Conservation (phyloP, 2,113 vertebrate genomes). For the Lamprotornis superbus region DNA sequence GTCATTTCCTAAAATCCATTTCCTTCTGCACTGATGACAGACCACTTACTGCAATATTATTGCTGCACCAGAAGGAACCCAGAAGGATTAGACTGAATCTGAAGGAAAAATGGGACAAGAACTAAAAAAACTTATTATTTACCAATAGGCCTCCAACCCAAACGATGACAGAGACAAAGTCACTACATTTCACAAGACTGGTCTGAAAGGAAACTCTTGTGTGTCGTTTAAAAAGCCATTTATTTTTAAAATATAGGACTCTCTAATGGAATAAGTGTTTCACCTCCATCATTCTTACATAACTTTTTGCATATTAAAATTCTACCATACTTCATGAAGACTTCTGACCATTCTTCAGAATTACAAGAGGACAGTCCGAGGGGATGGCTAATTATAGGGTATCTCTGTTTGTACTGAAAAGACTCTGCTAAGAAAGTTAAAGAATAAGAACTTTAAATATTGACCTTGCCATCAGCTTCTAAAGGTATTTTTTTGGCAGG, state of each 20-base stretch:
- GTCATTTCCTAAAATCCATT: neutral
- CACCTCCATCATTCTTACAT: neutral
- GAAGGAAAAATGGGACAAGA: neutral
- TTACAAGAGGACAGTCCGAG: neutral
- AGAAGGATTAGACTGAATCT: neutral
- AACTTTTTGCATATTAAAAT: neutral
- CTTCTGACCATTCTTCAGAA: neutral
- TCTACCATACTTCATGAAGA: neutral
- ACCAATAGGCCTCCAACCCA: neutral
- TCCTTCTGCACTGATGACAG: neutral
- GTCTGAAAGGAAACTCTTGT: conserved; percentile 31
- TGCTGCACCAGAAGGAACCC: neutral
- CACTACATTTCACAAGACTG: conserved; percentile 33
- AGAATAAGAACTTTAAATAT: conserved; percentile 13
- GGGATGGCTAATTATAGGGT: neutral
- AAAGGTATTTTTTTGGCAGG: conserved; percentile 27
- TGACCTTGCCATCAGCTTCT: conserved; percentile 7
- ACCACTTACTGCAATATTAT: neutral
- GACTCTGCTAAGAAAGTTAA: neutral
- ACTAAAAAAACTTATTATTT: neutral
- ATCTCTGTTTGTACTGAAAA: neutral
- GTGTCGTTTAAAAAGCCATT: conserved; percentile 14
- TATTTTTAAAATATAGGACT: conserved; percentile 28
- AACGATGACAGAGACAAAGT: conserved; percentile 33
- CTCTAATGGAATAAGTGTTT: conserved; percentile 14